phyloP scores from a whole-genome alignment of 2,888 invertebrate species.

The Lithophane socia region DNA sequence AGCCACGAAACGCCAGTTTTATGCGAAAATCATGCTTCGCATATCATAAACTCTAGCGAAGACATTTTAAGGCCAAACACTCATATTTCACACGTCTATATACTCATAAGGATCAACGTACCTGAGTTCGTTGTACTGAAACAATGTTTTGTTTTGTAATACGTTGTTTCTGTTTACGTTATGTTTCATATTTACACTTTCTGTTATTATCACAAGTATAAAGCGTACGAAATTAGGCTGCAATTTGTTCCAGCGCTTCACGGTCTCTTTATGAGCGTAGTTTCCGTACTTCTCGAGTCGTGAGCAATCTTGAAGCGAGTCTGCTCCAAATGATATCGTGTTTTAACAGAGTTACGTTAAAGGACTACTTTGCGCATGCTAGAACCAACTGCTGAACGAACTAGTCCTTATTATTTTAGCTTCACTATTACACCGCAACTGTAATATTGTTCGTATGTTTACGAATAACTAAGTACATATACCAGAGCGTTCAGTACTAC shows the following conservation, averaged over 20 bases:
- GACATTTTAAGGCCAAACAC: slow-evolving; percentile 36
- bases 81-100: slow-evolving; percentile 24
- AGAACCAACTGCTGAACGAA: not conserved
- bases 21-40: slow-evolving; percentile 56
- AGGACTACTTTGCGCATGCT: not conserved
- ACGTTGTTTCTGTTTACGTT: slow-evolving; percentile 47
- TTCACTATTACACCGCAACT: not conserved
- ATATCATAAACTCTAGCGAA: slow-evolving; percentile 25
- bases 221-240: slow-evolving; percentile 44
- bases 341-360: slow-evolving; percentile 2
- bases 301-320: slow-evolving; percentile 29
- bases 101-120: slow-evolving; percentile 48
- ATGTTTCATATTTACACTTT: slow-evolving; percentile 47
- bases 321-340: slow-evolving; percentile 14
- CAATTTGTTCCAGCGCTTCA: slow-evolving; percentile 57
- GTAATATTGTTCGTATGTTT: not conserved
- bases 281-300: slow-evolving; percentile 29
- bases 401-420: not conserved
- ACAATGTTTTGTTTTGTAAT: slow-evolving; percentile 50
- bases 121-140: slow-evolving; percentile 57
- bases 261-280: slow-evolving; percentile 53
- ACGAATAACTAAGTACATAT: not conserved
- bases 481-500: not conserved
- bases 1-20: slow-evolving; percentile 63
- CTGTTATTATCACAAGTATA: slow-evolving; percentile 50